Evolutionary conservation across 2,888 invertebrate genomes (phyloP), one percentile per base, ranked within the genome.

Genomic region (Drosophila rubida): DNA sequence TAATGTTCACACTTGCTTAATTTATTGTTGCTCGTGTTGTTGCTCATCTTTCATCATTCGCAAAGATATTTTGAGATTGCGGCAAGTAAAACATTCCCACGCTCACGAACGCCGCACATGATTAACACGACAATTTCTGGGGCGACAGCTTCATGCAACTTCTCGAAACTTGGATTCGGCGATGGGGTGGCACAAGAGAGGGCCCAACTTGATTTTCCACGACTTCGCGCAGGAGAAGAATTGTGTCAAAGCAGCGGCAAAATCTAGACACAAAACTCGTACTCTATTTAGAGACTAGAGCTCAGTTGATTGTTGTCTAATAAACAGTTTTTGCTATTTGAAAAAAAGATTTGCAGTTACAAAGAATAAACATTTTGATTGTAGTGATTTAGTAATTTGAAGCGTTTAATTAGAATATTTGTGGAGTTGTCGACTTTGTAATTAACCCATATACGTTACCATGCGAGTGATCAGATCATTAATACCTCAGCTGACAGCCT

Each of bases 61-160:
- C 48, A 55, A 46, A 58, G 25, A 42, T 30, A 32, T 59, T 59
- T 50, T 55, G 37, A 48, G 57, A 64, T 64, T 51, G 48, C 50
- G 50, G 39, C 63, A 45, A 32, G n/a, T 25, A 16, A 30, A 45
- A 54, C 27, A 50, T 66, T 66, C 66, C 54, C 66, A 66, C 61
- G 66, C 62, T 61, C 37, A 45, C 55, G 23, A 55, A 51, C 27
- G 48, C 39, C 54, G 54, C 48, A 42, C 95, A 94, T 91, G 95
- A 95, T 39, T 39, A 46, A 54, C n/a, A 19, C 27, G 4, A 14
- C 55, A 7, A n/a, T 4, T 46, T 50, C 50, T 60, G 45, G 6
- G 46, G 46, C 19, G 7, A 14, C 55, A 6, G 14, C 4, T 59
- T 59, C 50, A 6, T 41, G 67, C 66, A 67, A 49, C 25, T 59